phyloP scores from a whole-genome alignment of 1,140 invertebrate genomes.

The Nasonia longicornis region DNA sequence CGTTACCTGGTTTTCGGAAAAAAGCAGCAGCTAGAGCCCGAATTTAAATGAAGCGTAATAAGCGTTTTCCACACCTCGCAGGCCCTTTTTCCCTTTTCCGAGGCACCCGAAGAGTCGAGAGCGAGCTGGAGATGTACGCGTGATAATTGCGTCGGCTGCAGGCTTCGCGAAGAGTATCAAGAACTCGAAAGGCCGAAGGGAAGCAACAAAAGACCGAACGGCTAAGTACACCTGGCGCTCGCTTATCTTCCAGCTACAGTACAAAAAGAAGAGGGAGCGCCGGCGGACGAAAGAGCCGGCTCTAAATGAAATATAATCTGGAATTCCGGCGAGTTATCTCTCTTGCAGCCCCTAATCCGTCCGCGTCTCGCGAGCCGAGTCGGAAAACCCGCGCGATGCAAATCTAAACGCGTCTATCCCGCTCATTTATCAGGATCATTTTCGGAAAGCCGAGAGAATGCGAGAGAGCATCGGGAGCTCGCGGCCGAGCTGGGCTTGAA shows the following conservation, averaged over 20 bases:
- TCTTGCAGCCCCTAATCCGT: slow-evolving; percentile 20
- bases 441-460: slow-evolving; percentile 35
- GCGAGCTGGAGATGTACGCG: too few relatives aligned
- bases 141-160: too few relatives aligned
- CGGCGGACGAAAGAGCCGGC: neutral
- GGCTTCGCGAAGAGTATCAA: too few relatives aligned
- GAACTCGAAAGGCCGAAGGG: too few relatives aligned
- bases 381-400: slow-evolving; percentile 32
- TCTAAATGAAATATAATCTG: slow-evolving; percentile 46
- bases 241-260: neutral
- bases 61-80: neutral
- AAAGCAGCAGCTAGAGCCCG: neutral
- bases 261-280: slow-evolving; percentile 21
- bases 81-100: neutral
- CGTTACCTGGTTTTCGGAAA: too few relatives aligned
- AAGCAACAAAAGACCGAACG: neutral
- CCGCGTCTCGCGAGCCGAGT: slow-evolving; percentile 15
- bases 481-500: neutral
- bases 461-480: slow-evolving; percentile 28
- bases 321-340: slow-evolving; percentile 33
- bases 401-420: slow-evolving; percentile 46
- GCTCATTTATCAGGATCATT: slow-evolving; percentile 48
- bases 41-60: slow-evolving; percentile 43
- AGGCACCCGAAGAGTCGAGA: too few relatives aligned
- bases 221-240: slow-evolving; percentile 34